Percentiles rank a stretch among this genome's conserved stretches.
Evolutionary conservation across 2,113 vertebrate genomes (phyloP).

Genomic region (Neotoma lepida): DNA sequence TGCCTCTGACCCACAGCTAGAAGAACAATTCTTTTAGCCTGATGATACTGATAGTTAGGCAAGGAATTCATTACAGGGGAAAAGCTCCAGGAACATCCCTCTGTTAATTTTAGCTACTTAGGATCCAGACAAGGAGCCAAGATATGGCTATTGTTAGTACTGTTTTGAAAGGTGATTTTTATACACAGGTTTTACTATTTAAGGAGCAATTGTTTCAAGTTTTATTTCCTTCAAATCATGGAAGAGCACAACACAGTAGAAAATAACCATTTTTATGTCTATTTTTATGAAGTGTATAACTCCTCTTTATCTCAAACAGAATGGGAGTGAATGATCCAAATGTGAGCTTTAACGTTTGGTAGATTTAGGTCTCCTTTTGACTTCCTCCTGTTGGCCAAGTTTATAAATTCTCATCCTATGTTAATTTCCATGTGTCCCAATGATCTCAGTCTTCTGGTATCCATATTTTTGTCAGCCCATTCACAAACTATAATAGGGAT

Average conservation of each 20-base stretch:
- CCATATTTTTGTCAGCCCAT: neutral
- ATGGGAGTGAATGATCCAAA: neutral
- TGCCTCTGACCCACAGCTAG: constrained; percentile 15
- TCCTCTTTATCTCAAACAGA: neutral
- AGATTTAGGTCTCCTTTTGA: neutral
- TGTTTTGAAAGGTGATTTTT: neutral
- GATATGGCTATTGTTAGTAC: neutral
- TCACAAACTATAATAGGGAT: neutral
- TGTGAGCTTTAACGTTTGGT: neutral
- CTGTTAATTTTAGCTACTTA: neutral
- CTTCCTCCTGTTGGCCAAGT: neutral
- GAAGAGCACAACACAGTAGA: neutral
- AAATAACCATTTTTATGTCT: neutral
- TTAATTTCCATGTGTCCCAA: neutral
- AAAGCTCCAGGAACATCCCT: neutral
- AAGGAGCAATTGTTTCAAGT: neutral
- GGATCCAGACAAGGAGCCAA: neutral
- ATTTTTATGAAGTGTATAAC: neutral
- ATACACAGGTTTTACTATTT: neutral
- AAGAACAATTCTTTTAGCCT: constrained; percentile 37
- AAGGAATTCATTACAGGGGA: neutral
- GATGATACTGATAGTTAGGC: constrained; percentile 16
- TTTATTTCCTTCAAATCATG: neutral
- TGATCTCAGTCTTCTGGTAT: neutral
- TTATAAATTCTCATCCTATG: neutral